phyloP scores from a whole-genome alignment of 2,113 vertebrate species.

The Etia nguti region DNA sequence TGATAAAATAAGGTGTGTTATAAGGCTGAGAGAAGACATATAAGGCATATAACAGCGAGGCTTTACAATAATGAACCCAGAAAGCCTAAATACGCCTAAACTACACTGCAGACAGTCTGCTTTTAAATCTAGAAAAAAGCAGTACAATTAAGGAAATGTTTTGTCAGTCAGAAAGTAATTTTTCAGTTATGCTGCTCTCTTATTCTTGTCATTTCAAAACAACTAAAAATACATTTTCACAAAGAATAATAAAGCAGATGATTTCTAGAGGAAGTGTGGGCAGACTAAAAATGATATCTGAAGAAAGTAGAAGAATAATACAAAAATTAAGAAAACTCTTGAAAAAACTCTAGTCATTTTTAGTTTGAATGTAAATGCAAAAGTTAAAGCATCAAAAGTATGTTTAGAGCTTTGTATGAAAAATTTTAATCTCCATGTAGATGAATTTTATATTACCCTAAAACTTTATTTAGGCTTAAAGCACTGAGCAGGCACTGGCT shows the following conservation, averaged over 20 bases:
- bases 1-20: background rate
- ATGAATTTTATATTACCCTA: too few relatives aligned
- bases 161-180: background rate
- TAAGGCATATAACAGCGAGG: background rate
- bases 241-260: background rate
- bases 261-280: background rate
- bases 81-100: background rate
- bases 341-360: too few relatives aligned
- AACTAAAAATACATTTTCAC: background rate
- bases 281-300: background rate
- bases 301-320: background rate
- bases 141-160: background rate
- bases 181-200: background rate
- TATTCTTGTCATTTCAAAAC: background rate
- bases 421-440: too few relatives aligned
- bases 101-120: background rate
- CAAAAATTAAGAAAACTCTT: background rate
- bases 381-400: too few relatives aligned
- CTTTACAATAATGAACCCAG: background rate
- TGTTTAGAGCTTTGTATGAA: too few relatives aligned
- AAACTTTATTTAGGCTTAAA: too few relatives aligned
- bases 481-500: too few relatives aligned
- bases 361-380: too few relatives aligned
- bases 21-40: background rate
- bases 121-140: background rate